Conservation (phyloP, 2,888 invertebrate genomes). For the Smittia aterrima region DNA sequence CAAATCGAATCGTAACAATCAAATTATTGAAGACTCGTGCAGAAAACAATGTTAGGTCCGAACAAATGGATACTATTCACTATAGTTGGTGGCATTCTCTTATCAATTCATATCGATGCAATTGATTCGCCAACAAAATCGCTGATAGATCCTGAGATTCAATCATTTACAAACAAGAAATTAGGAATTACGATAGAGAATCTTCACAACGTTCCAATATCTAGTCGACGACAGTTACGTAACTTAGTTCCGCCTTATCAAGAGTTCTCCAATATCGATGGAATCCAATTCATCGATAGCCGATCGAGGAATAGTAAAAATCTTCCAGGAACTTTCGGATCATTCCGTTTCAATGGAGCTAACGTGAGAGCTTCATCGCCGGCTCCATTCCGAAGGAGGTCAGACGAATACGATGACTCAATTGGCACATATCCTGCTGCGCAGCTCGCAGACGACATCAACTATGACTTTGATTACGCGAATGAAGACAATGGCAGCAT, state of each 20-base stretch:
- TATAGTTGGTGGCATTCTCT: slow-evolving; percentile 48
- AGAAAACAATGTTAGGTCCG: slow-evolving; percentile 52
- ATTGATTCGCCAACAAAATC: slow-evolving; percentile 46
- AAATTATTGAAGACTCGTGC: background rate
- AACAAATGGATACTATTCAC: slow-evolving; percentile 50
- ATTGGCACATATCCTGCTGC: slow-evolving; percentile 34
- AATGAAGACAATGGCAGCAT: slow-evolving; percentile 9
- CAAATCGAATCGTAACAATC: background rate
- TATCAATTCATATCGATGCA: slow-evolving; percentile 45
- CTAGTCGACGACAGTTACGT: slow-evolving; percentile 43
- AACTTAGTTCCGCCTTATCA: slow-evolving; percentile 53
- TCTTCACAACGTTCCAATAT: background rate
- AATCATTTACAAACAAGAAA: slow-evolving; percentile 44
- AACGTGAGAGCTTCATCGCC: slow-evolving; percentile 18
- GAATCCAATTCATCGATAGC: slow-evolving; percentile 47
- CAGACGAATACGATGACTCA: slow-evolving; percentile 37
- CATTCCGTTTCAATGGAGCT: slow-evolving; percentile 1
- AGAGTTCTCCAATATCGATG: slow-evolving; percentile 51
- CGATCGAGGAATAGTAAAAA: slow-evolving; percentile 29
- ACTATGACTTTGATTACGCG: slow-evolving; percentile 29
- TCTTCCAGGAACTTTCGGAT: slow-evolving; percentile 26
- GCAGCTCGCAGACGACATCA: slow-evolving; percentile 20
- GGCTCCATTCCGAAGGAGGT: slow-evolving; percentile 18
- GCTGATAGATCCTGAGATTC: slow-evolving; percentile 42
- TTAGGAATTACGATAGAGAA: slow-evolving; percentile 42